These are phyloP conservation scores for Lithophane socia DNA, from an alignment of 2,888 invertebrate genomes.

Conservation along the genomic window DNA sequence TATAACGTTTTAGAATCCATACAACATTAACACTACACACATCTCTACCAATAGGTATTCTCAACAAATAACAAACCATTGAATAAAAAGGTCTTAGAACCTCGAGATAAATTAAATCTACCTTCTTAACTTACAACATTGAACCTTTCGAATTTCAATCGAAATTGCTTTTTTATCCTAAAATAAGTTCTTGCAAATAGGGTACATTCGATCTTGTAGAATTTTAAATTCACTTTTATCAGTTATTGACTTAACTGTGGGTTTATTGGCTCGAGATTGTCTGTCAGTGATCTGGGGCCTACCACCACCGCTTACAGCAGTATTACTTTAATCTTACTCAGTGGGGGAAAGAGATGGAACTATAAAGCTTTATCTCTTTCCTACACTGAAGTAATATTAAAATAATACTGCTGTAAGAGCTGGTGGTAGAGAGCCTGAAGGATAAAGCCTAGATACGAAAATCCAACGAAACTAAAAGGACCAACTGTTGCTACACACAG, in stretches of 20 bases:
- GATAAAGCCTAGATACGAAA: not conserved
- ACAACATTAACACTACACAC: too few relatives aligned
- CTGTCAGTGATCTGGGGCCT: not conserved
- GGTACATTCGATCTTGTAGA: not conserved
- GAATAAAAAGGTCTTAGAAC: conserved; percentile 14
- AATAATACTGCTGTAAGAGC: too few relatives aligned
- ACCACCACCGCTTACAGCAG: too few relatives aligned
- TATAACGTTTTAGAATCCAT: too few relatives aligned
- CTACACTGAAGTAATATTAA: too few relatives aligned
- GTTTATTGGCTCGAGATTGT: not conserved
- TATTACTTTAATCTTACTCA: too few relatives aligned
- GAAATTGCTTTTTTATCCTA: conserved; percentile 30
- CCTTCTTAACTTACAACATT: conserved; percentile 5
- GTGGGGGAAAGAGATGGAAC: too few relatives aligned
- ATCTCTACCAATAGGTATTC: not conserved
- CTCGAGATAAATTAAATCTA: conserved; percentile 1
- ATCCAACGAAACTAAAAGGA: not conserved
- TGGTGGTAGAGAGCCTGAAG: too few relatives aligned
- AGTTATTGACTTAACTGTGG: not conserved
- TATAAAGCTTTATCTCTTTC: too few relatives aligned
- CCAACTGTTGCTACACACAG: not conserved
- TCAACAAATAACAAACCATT: conserved; percentile 4
- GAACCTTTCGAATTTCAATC: conserved; percentile 25
- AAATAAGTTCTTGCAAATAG: not conserved
- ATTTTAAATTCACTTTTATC: conserved; percentile 9